phyloP scores from a whole-genome alignment of 2,888 invertebrate species.

The Himalopsyche anomala region DNA sequence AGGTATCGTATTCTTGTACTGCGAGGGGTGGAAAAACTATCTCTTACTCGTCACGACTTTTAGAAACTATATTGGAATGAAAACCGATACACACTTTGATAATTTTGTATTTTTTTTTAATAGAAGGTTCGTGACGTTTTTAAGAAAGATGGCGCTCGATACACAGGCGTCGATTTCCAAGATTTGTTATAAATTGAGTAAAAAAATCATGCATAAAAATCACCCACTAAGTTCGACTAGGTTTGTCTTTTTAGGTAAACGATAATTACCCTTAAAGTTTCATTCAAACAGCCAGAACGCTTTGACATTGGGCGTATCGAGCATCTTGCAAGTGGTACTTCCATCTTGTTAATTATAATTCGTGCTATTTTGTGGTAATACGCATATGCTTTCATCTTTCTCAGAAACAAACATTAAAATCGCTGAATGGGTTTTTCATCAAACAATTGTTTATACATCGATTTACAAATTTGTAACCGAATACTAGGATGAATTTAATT shows the following conservation, averaged over 20 bases:
- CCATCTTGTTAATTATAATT: no score
- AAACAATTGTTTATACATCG: no score
- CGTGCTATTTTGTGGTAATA: no score
- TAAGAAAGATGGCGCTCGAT: neutral
- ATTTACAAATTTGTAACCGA: neutral
- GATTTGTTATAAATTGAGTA: neutral
- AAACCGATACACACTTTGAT: conserved; percentile 25
- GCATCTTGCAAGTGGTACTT: no score
- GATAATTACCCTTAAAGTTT: no score
- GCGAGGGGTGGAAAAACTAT: conserved; percentile 36
- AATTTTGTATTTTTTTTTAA: conserved; percentile 37
- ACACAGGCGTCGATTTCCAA: neutral
- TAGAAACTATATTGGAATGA: conserved; percentile 25
- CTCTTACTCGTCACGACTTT: conserved; percentile 30
- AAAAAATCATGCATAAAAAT: neutral
- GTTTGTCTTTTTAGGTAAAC: no score
- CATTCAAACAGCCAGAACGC: no score
- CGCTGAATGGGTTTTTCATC: no score
- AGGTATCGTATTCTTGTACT: conserved; percentile 44
- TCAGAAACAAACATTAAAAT: no score
- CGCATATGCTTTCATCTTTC: no score
- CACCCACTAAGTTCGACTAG: no score
- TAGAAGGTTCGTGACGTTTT: conserved; percentile 13
- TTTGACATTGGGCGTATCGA: no score
- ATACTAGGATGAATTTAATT: neutral